phyloP scores from a whole-genome alignment of 2,113 vertebrate species.

The Paraplagusia blochii region DNA sequence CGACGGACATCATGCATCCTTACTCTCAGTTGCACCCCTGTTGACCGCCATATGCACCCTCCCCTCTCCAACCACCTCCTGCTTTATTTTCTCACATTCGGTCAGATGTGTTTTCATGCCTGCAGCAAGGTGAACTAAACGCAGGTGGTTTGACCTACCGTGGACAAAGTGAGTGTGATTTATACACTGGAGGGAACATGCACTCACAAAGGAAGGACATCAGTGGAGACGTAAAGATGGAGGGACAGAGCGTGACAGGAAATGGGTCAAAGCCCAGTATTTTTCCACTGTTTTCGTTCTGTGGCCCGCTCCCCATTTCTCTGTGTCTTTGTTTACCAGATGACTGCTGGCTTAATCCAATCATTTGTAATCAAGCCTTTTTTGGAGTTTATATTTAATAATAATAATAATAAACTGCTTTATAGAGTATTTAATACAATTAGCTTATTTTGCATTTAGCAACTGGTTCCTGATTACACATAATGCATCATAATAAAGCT shows the following conservation, averaged over 20 bases:
- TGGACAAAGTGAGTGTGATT: not conserved
- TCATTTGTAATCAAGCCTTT: conserved; percentile 5
- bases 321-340: conserved; percentile 12
- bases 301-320: not conserved
- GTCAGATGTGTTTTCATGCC: conserved; percentile 16
- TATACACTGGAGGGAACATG: not conserved
- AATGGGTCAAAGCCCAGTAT: conserved; percentile 27
- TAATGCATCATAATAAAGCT: no score
- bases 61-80: no score
- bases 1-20: conserved; percentile 36
- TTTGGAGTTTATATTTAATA: no score
- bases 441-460: no score
- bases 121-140: conserved; percentile 12
- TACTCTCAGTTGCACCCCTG: conserved; percentile 18
- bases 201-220: conserved; percentile 30
- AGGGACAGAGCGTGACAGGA: conserved; percentile 31
- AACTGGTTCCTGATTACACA: no score
- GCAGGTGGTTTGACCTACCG: not conserved
- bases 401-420: no score
- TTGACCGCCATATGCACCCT: no score
- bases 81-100: not conserved
- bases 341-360: conserved; percentile 13
- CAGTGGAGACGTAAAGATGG: conserved; percentile 22
- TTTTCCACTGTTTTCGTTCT: conserved; percentile 28
- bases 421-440: no score